Base-by-base conservation (phyloP, 1,140 invertebrate genomes). In the Lepeophtheirus salmonis region DNA sequence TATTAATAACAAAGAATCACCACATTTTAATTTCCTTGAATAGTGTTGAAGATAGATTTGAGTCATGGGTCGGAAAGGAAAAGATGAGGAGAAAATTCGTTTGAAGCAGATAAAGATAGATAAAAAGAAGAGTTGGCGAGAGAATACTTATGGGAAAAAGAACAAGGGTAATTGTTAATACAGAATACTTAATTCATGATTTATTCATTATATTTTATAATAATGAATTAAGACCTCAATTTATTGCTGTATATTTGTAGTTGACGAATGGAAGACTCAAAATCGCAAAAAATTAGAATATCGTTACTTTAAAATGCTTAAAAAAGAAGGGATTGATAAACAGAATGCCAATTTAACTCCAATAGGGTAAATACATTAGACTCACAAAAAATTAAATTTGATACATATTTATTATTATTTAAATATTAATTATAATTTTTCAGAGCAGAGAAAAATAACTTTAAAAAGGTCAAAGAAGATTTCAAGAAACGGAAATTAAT, bases 401-500 rank as follows among this genome's bases (percentile, higher is more conserved):
- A 12, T 48, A n/a, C 12, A 12, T 48, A 12, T 48, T 12, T 12
- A 12, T 12, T 48, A 48, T 12, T 12, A n/a, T 10, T 50, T 18
- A 12, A 3, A 2, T 50, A 17, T 50, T 3, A 2, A 17, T 50
- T 12, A n/a, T 17, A 20, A 50, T 2, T 18, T 12, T 18, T 18
- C 2, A 50, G 20, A 17, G 20, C 16, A 12, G 20, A 50, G 49
- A 17, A 20, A 20, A n/a, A 50, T 10, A 17, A n/a, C 2, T 17
- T 50, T 18, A 50, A 10, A 50, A 17, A 54, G 23, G 52, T 22
- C 2, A 54, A 54, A 22, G 16, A 54, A 62, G 60, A 62, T 13
- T 52, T 62, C 53, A 65, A 70, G 22, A 75, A 73, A 65, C 77
- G 77, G 2, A 77, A 77, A 64, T 65, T 74, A 26, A 72, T 78